phyloP scores from a whole-genome alignment of 2,113 vertebrate species.

The Dasyurus viverrinus region DNA sequence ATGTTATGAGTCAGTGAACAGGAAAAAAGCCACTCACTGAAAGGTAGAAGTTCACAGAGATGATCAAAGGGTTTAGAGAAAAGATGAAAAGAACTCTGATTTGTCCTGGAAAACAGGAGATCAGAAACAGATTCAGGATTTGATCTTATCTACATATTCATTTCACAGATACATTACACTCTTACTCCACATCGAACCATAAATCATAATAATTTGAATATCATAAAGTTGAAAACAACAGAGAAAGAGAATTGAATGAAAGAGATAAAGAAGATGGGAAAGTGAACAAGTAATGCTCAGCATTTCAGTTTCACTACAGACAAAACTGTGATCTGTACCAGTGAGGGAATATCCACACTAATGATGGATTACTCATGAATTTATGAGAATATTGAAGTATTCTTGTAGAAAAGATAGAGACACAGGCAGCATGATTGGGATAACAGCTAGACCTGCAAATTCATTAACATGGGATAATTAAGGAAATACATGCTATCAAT shows the following conservation, averaged over 20 bases:
- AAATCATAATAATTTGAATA: not conserved
- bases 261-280: not conserved
- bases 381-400: not conserved
- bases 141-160: not conserved
- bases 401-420: not conserved
- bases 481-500: not conserved
- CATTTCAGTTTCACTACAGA: not conserved
- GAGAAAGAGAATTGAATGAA: not conserved
- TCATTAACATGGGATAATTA: not conserved
- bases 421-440: not conserved
- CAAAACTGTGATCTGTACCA: not conserved
- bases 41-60: not conserved
- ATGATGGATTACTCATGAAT: not conserved
- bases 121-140: not conserved
- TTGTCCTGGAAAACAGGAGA: not conserved
- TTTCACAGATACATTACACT: not conserved
- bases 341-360: not conserved
- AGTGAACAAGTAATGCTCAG: not conserved
- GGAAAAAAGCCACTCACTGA: not conserved
- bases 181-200: not conserved
- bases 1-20: not conserved
- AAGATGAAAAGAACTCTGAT: not conserved
- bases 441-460: not conserved
- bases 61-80: not conserved
- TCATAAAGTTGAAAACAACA: not conserved